Evolutionary conservation across 2,888 invertebrate genomes (phyloP), one percentile per base, ranked within the genome.

Genomic region (Plagodis pulveraria): DNA sequence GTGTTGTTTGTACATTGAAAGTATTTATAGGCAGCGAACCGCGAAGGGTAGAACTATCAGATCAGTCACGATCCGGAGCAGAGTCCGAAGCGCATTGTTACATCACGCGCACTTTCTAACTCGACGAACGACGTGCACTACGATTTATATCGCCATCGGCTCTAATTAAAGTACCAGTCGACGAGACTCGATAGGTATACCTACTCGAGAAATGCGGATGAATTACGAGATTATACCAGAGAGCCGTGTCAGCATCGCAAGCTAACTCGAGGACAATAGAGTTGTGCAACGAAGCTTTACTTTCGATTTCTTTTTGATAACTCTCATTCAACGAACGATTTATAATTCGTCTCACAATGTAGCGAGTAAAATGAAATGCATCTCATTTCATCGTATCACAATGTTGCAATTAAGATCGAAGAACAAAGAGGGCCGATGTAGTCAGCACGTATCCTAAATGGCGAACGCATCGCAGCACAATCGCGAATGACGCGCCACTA

Each of bases 91-190:
- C 77, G 79, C 78, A 82, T 83, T 83, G 84, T 89, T 88, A 84
- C 87, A 78, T 87, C 85, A 88, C 80, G 78, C 76, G 77, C 73
- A 86, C 87, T 88, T 87, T 89, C 88, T 87, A 87, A 84, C 78
- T 74, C 60, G 50, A 70, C 76, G 74, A 77, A 71, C 78, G 76
- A 81, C 80, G 77, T 80, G 78, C 81, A 70, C 76, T 81, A 81
- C 81, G 83, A 87, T 86, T 83, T 85, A 85, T 83, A 85, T 83
- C 81, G 79, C 80, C 77, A 78, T 83, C 77, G 79, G 79, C 77
- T 82, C 79, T 83, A 87, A 87, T 87, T 87, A 86, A 83, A 82
- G 78, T 79, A 42, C 42, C 6, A 7, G 76, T 70, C 69, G 73
- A 72, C 74, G 74, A 73, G 75, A 80, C 50, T 61, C 62, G 62